These are phyloP conservation scores for Ostrea denselamellosa DNA, from an alignment of 1,140 invertebrate genomes.

Conservation along the genomic window DNA sequence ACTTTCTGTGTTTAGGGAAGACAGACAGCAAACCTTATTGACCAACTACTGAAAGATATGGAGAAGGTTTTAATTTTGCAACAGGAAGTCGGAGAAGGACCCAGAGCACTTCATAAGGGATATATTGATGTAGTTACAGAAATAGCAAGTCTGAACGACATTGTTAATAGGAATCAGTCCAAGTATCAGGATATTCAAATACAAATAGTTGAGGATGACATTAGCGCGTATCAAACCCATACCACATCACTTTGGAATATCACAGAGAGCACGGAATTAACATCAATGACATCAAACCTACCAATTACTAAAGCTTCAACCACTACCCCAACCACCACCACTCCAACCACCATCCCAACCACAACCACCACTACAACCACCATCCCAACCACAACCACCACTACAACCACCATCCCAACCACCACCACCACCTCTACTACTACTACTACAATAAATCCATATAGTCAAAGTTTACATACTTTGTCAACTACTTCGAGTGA, in stretches of 20 bases:
- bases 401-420: too few relatives aligned
- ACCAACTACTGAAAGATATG: not conserved
- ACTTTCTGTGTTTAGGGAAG: not conserved
- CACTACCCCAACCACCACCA: not conserved
- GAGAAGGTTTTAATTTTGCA: not conserved
- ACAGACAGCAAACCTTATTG: not conserved
- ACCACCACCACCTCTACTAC: too few relatives aligned
- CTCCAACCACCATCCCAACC: too few relatives aligned
- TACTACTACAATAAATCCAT: not conserved
- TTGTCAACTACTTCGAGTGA: not conserved
- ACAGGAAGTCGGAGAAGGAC: constrained; percentile 8
- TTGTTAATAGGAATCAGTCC: not conserved
- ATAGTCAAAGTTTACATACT: not conserved
- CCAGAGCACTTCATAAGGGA: not conserved
- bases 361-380: not conserved
- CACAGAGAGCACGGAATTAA: not conserved
- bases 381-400: not conserved
- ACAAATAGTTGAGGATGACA: not conserved
- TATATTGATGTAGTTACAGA: not conserved
- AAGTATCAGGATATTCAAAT: not conserved
- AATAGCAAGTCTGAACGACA: not conserved
- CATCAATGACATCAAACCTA: not conserved
- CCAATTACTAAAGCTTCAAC: not conserved
- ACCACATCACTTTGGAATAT: not conserved
- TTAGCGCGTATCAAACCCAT: not conserved